Conservation (phyloP, 1,140 invertebrate genomes). For the Cyrtorhinus lividipennis region DNA sequence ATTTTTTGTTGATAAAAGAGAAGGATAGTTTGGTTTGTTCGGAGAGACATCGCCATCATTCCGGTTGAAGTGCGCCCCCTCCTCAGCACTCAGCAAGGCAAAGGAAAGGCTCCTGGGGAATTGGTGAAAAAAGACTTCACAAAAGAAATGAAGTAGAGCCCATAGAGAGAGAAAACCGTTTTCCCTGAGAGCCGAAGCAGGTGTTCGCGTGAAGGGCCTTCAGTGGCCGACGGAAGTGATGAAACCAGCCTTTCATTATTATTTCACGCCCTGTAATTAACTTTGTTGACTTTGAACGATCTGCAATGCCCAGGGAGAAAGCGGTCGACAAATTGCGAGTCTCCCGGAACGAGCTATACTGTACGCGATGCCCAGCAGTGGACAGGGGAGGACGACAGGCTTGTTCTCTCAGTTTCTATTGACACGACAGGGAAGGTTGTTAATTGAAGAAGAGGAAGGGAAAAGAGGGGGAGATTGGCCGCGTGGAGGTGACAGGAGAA, state of each 20-base stretch:
- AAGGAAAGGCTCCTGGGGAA: too few species aligned
- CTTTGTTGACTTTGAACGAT: conserved; percentile 8
- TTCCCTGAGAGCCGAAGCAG: not conserved
- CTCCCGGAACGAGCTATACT: not conserved
- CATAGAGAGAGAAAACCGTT: too few species aligned
- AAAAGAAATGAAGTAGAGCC: too few species aligned
- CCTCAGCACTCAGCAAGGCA: too few species aligned
- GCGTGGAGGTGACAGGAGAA: not conserved
- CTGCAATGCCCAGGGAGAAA: not conserved
- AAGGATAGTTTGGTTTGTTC: too few species aligned
- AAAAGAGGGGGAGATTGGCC: not conserved
- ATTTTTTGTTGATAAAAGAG: too few species aligned
- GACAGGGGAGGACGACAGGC: not conserved
- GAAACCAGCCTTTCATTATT: conserved; percentile 1
- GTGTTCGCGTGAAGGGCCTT: not conserved
- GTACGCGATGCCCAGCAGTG: not conserved
- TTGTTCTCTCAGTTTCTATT: not conserved
- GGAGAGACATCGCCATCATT: too few species aligned
- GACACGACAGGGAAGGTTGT: not conserved
- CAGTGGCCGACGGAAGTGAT: not conserved
- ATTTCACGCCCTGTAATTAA: conserved; percentile 9
- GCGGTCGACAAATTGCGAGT: conserved; percentile 2
- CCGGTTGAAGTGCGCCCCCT: too few species aligned
- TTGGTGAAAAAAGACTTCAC: too few species aligned
- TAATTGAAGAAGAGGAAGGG: not conserved